phyloP scores from a whole-genome alignment of 1,140 invertebrate species.

The Philopotamus ludificatus region DNA sequence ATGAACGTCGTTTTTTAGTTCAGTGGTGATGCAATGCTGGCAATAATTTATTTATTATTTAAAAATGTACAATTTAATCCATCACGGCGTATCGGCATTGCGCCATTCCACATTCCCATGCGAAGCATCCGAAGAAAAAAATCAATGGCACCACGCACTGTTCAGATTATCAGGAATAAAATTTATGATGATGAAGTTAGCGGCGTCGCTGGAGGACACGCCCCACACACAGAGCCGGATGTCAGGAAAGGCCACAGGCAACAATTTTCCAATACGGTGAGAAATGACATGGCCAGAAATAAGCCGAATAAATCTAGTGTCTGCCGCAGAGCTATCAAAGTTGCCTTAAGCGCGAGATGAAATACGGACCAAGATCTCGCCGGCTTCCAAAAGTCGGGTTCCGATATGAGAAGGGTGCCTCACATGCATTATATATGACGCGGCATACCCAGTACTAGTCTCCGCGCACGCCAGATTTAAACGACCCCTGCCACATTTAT shows the following conservation, averaged over 20 bases:
- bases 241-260: not conserved
- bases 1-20: no score
- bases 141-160: no score
- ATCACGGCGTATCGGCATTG: no score
- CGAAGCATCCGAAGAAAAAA: no score
- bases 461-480: not conserved
- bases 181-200: no score
- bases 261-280: slow-evolving; percentile 10
- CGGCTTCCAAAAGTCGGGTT: not conserved
- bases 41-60: no score
- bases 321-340: slow-evolving; percentile 16
- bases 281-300: slow-evolving; percentile 20
- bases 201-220: no score
- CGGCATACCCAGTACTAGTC: not conserved
- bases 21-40: no score
- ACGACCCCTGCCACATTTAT: no score
- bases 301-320: slow-evolving; percentile 15
- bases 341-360: slow-evolving; percentile 9
- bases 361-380: slow-evolving; percentile 6
- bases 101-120: no score
- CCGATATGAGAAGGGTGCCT: not conserved
- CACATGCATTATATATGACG: slow-evolving; percentile 5
- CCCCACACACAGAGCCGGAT: not conserved
- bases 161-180: no score
- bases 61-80: no score